Base-by-base conservation (phyloP, 2,113 vertebrate species). In the Gadus chalcogrammus region DNA sequence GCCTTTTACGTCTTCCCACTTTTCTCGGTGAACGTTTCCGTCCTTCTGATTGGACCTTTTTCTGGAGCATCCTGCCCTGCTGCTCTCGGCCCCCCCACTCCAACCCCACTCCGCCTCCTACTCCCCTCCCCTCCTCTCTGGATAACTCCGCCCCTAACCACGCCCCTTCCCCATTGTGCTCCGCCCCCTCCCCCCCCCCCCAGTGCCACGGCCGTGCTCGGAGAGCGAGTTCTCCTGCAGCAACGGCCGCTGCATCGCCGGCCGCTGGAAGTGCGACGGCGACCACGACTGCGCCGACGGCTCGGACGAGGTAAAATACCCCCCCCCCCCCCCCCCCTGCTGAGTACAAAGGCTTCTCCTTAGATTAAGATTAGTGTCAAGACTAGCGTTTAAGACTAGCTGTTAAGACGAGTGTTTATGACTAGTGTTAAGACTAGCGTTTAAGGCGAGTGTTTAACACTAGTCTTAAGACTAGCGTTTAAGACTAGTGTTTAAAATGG, bases 161-260 rank as follows among this genome's bases (percentile, higher is more conserved):
- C 67, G 12, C 48, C 28, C 48, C 22, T 64, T 72, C 27, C 64
- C 0, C 70, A 27, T 24, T 20, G 18, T 68, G 82, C 18, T 82
- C 52, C 31, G 6, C 48, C 53, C 53, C 65, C 5, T 76, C 31
- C 86, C 48, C 69, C 31, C 31, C n/a, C n/a, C n/a, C n/a, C 67
- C 89, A 99, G 97, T 95, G 0, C 96, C 97, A 6, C 91, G 97
- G 1, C 90, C 95, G 81, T 99, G 97, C 82, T 99, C 96, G 0
- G 97, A 99, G 92, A 99, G 97, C 0, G 97, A 98, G 88, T 99
- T 98, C 75, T 84, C 97, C 0, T 99, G 97, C 27, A 94, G 95
- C 82, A 99, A 97, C 0, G 97, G 97, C 1, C 96, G 97, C 64
- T 99, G 97, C 84, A 99, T 99, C 0, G 97, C 97, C 0, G 97